Conservation (phyloP, 1,140 invertebrate species). For the Diachasma alloeum region DNA sequence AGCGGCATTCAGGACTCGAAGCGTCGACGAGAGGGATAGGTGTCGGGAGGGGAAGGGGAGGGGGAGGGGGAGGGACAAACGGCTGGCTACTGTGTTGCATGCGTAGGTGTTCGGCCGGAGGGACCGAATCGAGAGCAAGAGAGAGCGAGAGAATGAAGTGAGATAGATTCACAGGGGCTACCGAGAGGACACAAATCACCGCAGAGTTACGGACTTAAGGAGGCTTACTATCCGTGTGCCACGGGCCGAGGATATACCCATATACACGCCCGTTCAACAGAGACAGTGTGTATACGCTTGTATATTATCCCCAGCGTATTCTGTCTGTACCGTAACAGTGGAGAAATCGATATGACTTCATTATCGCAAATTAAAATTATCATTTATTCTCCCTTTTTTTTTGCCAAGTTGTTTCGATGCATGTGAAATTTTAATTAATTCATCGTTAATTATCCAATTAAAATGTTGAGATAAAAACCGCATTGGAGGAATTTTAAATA, state of each 20-base stretch:
- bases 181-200: conserved; percentile 53
- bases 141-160: background rate
- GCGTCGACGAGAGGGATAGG: background rate
- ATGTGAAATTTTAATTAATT: background rate
- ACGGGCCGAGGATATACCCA: background rate
- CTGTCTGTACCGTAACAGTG: background rate
- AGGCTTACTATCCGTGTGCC: conserved; percentile 47
- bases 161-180: conserved; percentile 23
- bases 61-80: background rate
- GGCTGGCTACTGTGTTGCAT: conserved; percentile 18
- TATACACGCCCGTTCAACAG: background rate
- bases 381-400: background rate
- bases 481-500: background rate
- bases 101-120: conserved; percentile 25
- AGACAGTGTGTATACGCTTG: background rate
- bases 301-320: background rate
- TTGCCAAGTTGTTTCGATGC: background rate
- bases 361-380: background rate
- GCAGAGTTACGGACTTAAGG: conserved; percentile 57
- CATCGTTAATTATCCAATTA: background rate
- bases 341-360: background rate
- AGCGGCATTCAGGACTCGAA: conserved; percentile 27
- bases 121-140: conserved; percentile 14
- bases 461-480: background rate
- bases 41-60: background rate